A percentile compares a stretch with the other conserved stretches of the same genome.
phyloP scores from a whole-genome alignment of 2,888 invertebrate genomes.

The Abrostola triplasia region DNA sequence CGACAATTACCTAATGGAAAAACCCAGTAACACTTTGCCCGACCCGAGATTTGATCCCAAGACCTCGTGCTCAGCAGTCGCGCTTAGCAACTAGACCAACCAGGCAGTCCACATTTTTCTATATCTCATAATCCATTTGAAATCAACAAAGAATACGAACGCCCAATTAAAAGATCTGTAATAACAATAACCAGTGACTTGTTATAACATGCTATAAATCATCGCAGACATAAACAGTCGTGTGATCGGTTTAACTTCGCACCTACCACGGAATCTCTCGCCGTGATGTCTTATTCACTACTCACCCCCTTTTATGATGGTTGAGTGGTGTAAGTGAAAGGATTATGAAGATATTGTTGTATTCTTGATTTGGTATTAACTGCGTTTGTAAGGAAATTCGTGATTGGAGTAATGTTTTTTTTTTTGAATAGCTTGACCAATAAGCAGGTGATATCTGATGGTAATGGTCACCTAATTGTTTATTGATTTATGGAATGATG shows the following conservation, averaged over 20 bases:
- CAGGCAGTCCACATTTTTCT: too few species aligned
- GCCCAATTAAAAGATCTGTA: conserved; percentile 25
- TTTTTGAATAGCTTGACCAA: too few species aligned
- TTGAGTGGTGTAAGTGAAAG: conserved; percentile 56
- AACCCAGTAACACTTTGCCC: too few species aligned
- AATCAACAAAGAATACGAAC: neutral
- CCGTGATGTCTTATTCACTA: conserved; percentile 80
- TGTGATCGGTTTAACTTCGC: conserved; percentile 73
- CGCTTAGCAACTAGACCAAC: too few species aligned
- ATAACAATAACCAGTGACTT: conserved; percentile 17
- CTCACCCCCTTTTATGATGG: conserved; percentile 73
- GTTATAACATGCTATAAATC: conserved; percentile 63
- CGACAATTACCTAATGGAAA: too few species aligned
- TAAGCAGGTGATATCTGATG: too few species aligned
- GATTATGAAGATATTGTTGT: conserved; percentile 1
- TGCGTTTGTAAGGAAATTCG: neutral
- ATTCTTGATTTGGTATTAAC: neutral
- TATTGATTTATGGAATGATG: too few species aligned
- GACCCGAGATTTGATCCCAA: too few species aligned
- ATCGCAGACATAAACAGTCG: conserved; percentile 75
- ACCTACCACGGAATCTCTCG: conserved; percentile 75
- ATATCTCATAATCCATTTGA: neutral
- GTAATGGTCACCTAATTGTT: too few species aligned
- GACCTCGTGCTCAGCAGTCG: too few species aligned
- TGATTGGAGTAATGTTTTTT: too few species aligned